Evolutionary conservation across 2,113 vertebrate genomes (phyloP).

Genomic region (Rhinoptilus africanus): DNA sequence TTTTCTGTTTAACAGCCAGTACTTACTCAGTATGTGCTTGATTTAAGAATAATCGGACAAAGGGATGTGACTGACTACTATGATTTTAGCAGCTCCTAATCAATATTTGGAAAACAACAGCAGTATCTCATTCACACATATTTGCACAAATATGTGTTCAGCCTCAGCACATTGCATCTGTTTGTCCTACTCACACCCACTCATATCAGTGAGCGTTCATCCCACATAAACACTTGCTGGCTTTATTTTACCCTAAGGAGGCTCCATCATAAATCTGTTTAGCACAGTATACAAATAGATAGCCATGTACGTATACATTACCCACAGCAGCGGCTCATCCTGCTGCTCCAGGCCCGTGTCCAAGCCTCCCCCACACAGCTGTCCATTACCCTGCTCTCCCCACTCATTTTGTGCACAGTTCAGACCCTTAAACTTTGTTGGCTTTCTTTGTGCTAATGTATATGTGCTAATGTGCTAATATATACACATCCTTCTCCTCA

Average conservation of each 20-base stretch:
- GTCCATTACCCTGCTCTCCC: not conserved
- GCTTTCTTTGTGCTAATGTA: not conserved
- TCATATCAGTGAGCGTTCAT: not conserved
- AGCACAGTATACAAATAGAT: not conserved
- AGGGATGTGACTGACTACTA: not conserved
- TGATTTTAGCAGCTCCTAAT: not conserved
- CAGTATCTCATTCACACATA: not conserved
- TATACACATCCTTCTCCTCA: not conserved
- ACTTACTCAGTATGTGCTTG: not conserved
- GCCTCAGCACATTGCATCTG: not conserved
- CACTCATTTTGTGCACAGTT: not conserved
- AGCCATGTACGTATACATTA: fast-evolving
- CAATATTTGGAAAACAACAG: not conserved
- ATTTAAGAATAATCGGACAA: not conserved
- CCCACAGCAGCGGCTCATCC: not conserved
- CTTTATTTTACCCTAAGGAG: not conserved
- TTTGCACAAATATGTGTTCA: not conserved
- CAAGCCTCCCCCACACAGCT: not conserved
- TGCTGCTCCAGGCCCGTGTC: not conserved
- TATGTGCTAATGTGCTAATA: no score
- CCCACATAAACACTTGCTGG: not conserved
- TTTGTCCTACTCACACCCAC: not conserved
- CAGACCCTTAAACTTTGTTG: not conserved
- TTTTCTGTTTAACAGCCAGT: not conserved
- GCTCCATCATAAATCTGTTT: not conserved